Conservation (phyloP, 92 coral and sea anemone species). For the Epizoanthus fatuus region DNA sequence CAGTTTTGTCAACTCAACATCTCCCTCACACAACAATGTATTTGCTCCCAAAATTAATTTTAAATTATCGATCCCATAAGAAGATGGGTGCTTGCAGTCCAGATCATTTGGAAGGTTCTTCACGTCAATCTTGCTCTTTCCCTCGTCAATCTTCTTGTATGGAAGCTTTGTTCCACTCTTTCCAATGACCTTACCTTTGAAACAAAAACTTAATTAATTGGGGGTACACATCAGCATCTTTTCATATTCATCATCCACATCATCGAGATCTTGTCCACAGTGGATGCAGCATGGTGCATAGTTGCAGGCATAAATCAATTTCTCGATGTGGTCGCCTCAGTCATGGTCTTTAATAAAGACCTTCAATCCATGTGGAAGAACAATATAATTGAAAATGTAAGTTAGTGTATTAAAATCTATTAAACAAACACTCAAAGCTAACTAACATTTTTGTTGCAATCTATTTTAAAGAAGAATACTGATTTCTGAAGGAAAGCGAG, state of each 20-base stretch:
- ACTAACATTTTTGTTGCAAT: too few relatives aligned
- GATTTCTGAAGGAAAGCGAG: too few relatives aligned
- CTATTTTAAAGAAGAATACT: too few relatives aligned
- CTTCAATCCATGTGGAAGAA: constrained; percentile 9
- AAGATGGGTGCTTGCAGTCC: too few relatives aligned
- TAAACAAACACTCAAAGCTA: too few relatives aligned
- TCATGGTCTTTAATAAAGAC: constrained; percentile 30
- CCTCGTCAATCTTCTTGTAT: too few relatives aligned
- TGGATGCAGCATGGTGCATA: constrained; percentile 15
- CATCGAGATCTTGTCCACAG: constrained; percentile 18
- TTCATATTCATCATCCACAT: neutral
- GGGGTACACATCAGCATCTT: constrained; percentile 29
- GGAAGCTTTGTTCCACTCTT: neutral
- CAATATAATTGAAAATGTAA: neutral
- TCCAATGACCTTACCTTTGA: too few relatives aligned
- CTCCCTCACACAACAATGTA: neutral
- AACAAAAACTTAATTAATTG: neutral
- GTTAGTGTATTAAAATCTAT: too few relatives aligned
- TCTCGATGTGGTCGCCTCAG: constrained; percentile 7
- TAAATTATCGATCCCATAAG: too few relatives aligned
- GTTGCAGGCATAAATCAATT: constrained; percentile 1
- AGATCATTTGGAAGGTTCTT: too few relatives aligned
- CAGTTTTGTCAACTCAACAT: constrained; percentile 14
- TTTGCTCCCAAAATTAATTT: neutral
- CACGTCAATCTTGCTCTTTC: too few relatives aligned